These are phyloP conservation scores for Callipepla californica DNA, from an alignment of 2,113 vertebrate genomes.

Conservation along the genomic window DNA sequence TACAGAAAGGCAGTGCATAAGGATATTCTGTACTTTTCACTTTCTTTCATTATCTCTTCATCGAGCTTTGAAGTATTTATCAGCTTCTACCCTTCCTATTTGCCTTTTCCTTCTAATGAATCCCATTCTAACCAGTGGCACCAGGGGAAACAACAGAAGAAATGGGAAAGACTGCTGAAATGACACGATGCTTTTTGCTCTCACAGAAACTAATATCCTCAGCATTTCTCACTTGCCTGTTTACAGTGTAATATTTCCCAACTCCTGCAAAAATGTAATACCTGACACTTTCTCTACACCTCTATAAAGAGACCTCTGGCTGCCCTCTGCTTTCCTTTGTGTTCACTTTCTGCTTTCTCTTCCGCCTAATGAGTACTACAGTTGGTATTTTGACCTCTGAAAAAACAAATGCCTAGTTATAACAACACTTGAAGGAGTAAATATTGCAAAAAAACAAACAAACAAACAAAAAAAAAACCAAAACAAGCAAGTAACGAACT, in stretches of 20 bases:
- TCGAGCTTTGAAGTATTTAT: not conserved
- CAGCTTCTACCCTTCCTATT: not conserved
- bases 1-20: not conserved
- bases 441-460: not conserved
- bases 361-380: not conserved
- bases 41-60: not conserved
- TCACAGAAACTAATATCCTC: not conserved
- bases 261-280: not conserved
- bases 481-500: not conserved
- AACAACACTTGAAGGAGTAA: not conserved
- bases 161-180: not conserved
- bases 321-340: not conserved
- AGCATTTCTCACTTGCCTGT: not conserved
- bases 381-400: not conserved
- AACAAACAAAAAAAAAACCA: not conserved
- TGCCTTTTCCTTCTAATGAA: not conserved
- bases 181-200: not conserved
- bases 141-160: not conserved
- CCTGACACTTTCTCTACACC: not conserved
- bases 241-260: not conserved
- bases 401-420: not conserved
- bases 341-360: not conserved
- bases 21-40: not conserved
- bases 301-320: not conserved
- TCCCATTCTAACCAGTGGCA: fast-evolving